Evolutionary conservation across 2,797 vertebrate species (phyloP).

Genomic region (Ataeniobius toweri): DNA sequence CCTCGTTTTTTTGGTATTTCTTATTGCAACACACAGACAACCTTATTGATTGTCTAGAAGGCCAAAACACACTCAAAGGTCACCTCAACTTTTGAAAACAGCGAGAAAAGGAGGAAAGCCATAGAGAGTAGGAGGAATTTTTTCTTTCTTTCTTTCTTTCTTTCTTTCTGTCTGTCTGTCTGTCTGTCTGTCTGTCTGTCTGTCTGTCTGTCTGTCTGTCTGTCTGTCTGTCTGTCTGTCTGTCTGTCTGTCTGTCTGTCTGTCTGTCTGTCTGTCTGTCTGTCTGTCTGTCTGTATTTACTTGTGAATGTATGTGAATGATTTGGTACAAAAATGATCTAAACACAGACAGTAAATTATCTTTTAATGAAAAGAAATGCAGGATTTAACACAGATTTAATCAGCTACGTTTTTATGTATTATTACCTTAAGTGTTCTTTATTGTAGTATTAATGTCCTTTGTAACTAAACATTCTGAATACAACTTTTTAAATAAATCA

Average conservation of each 20-base stretch:
- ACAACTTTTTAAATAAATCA: too few species aligned
- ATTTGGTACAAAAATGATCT: neutral
- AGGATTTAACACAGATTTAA: neutral
- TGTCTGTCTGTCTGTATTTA: too few species aligned
- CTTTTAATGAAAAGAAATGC: neutral
- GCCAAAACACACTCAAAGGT: slow-evolving; percentile 50
- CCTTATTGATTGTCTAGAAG: slow-evolving; percentile 60
- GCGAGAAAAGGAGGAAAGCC: neutral
- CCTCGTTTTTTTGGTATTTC: slow-evolving; percentile 19
- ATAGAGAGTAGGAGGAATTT: slow-evolving; percentile 4
- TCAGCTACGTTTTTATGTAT: neutral
- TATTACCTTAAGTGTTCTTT: neutral
- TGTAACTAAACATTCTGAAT: too few species aligned
- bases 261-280: too few species aligned
- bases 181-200: too few species aligned
- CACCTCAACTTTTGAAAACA: slow-evolving; percentile 51
- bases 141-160: too few species aligned
- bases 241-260: too few species aligned
- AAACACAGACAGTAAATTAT: neutral
- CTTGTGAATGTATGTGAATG: too few species aligned
- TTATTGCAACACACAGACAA: slow-evolving; percentile 44
- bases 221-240: too few species aligned
- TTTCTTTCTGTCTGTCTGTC: too few species aligned
- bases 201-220: too few species aligned
- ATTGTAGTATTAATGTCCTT: neutral